A percentile compares a stretch with the other conserved stretches of the same genome.
Evolutionary conservation across 2,888 invertebrate species (phyloP).

Genomic region (Itoplectis maculator): DNA sequence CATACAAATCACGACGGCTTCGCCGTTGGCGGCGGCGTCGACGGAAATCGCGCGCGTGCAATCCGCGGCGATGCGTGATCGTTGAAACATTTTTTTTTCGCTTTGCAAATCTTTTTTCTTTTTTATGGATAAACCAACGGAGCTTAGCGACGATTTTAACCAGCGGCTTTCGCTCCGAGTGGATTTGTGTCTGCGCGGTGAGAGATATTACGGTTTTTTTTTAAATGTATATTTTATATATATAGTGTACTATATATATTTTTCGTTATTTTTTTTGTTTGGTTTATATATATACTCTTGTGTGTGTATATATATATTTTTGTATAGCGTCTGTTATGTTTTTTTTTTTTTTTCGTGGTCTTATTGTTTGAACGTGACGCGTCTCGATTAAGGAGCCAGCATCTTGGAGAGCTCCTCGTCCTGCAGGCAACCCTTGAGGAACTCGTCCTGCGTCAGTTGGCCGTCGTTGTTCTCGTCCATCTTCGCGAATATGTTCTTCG

Average conservation of each 20-base stretch:
- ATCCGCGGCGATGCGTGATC: slow-evolving; percentile 20
- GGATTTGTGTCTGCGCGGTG: slow-evolving; percentile 30
- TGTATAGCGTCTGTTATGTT: slow-evolving; percentile 61
- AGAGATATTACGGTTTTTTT: slow-evolving; percentile 48
- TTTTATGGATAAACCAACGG: background rate
- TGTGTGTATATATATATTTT: slow-evolving; percentile 52
- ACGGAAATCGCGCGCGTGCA: slow-evolving; percentile 14
- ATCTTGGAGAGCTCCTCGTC: slow-evolving; percentile 98
- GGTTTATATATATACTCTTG: slow-evolving; percentile 42
- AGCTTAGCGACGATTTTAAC: slow-evolving; percentile 31
- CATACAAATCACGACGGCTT: slow-evolving; percentile 38
- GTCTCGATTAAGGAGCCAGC: slow-evolving; percentile 93
- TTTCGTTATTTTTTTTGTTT: slow-evolving; percentile 52
- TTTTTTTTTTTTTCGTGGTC: slow-evolving; percentile 55
- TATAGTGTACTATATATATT: slow-evolving; percentile 35
- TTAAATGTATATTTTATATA: slow-evolving; percentile 36
- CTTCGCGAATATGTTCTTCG: slow-evolving; percentile 99
- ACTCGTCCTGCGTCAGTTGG: slow-evolving; percentile 98
- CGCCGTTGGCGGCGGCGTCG: background rate
- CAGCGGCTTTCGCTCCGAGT: slow-evolving; percentile 10
- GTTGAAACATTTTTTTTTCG: slow-evolving; percentile 1
- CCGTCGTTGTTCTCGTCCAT: slow-evolving; percentile 99
- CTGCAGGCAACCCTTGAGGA: slow-evolving; percentile 98
- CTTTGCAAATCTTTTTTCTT: slow-evolving; percentile 6
- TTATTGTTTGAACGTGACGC: slow-evolving; percentile 71